A percentile compares a stretch with the other conserved stretches of the same genome.
Evolutionary conservation across 30 jellyfish, hydroid and myxozoan species (phyloP).

Genomic region (Aurelia sp.): DNA sequence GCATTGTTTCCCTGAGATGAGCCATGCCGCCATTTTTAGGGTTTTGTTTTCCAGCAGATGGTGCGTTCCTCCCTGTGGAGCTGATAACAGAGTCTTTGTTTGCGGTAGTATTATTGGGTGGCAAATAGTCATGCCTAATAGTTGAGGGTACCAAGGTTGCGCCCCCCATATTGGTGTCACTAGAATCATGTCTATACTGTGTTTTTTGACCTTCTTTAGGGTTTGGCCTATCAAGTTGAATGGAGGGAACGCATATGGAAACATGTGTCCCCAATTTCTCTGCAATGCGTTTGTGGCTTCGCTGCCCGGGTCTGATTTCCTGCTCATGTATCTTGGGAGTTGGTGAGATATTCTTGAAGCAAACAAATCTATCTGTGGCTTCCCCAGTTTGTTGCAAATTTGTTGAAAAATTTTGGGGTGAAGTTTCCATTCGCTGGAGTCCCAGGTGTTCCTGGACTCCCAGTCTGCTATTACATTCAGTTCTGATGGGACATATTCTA

Average conservation of each 20-base stretch:
- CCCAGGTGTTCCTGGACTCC: slow-evolving; percentile 22
- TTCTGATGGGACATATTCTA: slow-evolving; percentile 40
- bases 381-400: background rate
- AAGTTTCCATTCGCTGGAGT: background rate
- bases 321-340: slow-evolving; percentile 44
- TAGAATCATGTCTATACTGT: slow-evolving; percentile 8
- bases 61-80: background rate
- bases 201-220: slow-evolving; percentile 7
- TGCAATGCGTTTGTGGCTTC: slow-evolving; percentile 38
- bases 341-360: slow-evolving; percentile 36
- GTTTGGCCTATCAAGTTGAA: slow-evolving; percentile 29
- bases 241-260: slow-evolving; percentile 64
- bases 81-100: too few relatives aligned
- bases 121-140: background rate
- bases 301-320: slow-evolving; percentile 65
- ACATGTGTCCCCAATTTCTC: slow-evolving; percentile 32
- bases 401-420: background rate
- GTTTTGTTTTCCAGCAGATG: slow-evolving; percentile 34
- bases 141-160: background rate
- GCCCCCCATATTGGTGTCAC: slow-evolving; percentile 63
- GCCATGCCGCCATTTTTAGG: slow-evolving; percentile 54
- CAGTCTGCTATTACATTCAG: slow-evolving; percentile 10
- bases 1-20: slow-evolving; percentile 32
- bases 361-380: slow-evolving; percentile 4
- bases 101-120: slow-evolving; percentile 6